Evolutionary conservation across 2,797 vertebrate species (phyloP).

Genomic region (Parauchenoglanis punctatus): DNA sequence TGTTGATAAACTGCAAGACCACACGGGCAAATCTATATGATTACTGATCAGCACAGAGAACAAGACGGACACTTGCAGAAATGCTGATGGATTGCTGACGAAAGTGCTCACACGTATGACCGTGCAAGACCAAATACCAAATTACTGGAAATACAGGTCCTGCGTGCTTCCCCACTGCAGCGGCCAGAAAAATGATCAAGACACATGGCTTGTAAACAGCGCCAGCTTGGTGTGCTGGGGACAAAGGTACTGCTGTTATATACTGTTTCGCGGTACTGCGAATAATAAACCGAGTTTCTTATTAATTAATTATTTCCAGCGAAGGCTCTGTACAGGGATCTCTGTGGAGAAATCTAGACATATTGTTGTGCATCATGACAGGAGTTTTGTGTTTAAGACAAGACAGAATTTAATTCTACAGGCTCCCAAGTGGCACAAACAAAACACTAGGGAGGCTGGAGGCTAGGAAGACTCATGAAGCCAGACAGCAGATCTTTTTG

Average conservation of each 20-base stretch:
- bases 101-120: not conserved
- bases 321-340: not conserved
- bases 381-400: not conserved
- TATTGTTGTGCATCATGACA: not conserved
- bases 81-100: not conserved
- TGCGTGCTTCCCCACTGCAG: not conserved
- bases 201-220: not conserved
- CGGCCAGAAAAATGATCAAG: not conserved
- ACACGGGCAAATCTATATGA: not conserved
- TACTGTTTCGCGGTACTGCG: not conserved
- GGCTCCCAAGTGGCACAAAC: not conserved
- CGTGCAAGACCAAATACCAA: not conserved
- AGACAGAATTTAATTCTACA: not conserved
- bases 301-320: not conserved
- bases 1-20: slow-evolving; percentile 1
- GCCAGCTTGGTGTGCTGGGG: not conserved
- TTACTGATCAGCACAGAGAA: slow-evolving; percentile 6
- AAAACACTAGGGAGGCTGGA: not conserved
- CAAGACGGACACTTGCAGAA: not conserved
- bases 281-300: not conserved
- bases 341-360: not conserved
- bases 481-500: not conserved
- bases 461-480: not conserved
- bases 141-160: not conserved
- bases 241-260: slow-evolving; percentile 2